Evolutionary conservation across 2,113 vertebrate genomes (phyloP).

Genomic region (Oxygymnocypris stewartii): DNA sequence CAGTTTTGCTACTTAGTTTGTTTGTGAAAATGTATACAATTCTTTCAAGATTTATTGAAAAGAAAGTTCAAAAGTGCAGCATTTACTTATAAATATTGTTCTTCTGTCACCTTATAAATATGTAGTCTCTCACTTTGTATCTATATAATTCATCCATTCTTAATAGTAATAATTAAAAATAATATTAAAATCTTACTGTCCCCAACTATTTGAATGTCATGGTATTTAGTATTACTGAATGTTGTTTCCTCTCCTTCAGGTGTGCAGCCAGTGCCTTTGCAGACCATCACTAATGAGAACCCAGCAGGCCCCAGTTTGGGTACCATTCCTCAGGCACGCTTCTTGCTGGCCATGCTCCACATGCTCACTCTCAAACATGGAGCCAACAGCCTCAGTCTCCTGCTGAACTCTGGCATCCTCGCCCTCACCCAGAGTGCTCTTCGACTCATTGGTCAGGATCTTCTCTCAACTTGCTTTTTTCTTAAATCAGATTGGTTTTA

Average conservation of each 20-base stretch:
- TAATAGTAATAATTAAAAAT: too few relatives aligned
- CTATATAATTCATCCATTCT: too few relatives aligned
- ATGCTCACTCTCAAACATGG: conserved; percentile 94
- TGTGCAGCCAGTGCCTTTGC: conserved; percentile 92
- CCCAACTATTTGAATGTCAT: not conserved
- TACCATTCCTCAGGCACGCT: conserved; percentile 94
- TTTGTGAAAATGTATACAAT: too few relatives aligned
- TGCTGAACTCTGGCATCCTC: conserved; percentile 91
- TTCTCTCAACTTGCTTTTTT: not conserved
- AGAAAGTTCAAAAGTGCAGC: too few relatives aligned
- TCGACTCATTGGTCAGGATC: conserved; percentile 84
- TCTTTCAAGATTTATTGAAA: too few relatives aligned
- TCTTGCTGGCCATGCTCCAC: conserved; percentile 92
- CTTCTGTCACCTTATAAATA: too few relatives aligned
- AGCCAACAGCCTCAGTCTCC: conserved; percentile 88
- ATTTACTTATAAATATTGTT: too few relatives aligned
- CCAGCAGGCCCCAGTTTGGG: conserved; percentile 94
- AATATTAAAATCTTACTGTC: not conserved
- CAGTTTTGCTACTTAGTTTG: too few relatives aligned
- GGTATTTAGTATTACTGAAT: not conserved
- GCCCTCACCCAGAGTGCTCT: conserved; percentile 91
- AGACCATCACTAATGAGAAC: conserved; percentile 96
- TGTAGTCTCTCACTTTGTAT: too few relatives aligned
- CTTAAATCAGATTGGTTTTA: not conserved
- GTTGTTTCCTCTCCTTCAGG: conserved; percentile 69